Evolutionary conservation across 1,140 invertebrate genomes (phyloP).

Genomic region (Pogonognathellus flavescens): DNA sequence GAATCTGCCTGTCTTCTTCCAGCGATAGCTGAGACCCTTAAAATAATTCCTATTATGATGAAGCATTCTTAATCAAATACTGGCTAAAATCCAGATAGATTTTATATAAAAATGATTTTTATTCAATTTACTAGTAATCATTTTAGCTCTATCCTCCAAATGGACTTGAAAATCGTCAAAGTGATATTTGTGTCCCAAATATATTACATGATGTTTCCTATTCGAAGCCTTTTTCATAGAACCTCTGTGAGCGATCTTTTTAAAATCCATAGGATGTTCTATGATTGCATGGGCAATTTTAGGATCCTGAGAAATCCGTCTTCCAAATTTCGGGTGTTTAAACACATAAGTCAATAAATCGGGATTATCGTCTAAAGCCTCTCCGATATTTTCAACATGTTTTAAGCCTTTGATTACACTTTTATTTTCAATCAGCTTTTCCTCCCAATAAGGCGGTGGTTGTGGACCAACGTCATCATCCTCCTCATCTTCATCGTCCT

Average conservation of each 20-base stretch:
- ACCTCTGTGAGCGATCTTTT: not conserved
- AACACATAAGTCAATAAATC: not conserved
- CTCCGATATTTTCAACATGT: not conserved
- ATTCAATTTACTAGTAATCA: not conserved
- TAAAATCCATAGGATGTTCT: not conserved
- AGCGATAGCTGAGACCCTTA: not conserved
- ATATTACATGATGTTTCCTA: not conserved
- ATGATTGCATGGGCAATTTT: not conserved
- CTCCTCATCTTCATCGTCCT: not conserved
- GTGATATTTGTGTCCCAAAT: slow-evolving; percentile 18
- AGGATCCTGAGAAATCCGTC: not conserved
- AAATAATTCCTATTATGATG: not conserved
- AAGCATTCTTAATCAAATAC: not conserved
- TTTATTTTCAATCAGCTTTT: not conserved
- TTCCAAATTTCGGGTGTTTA: not conserved
- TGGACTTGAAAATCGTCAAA: not conserved
- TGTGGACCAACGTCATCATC: not conserved
- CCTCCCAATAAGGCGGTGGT: slow-evolving; percentile 7
- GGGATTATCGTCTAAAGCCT: slow-evolving; percentile 1
- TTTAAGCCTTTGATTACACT: not conserved
- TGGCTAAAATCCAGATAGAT: too few species aligned
- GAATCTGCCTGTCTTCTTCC: not conserved
- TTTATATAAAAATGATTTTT: slow-evolving; percentile 15
- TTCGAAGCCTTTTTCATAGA: not conserved
- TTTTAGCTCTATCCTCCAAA: not conserved